Conservation (phyloP, 2,113 vertebrate genomes). For the Gadus chalcogrammus region DNA sequence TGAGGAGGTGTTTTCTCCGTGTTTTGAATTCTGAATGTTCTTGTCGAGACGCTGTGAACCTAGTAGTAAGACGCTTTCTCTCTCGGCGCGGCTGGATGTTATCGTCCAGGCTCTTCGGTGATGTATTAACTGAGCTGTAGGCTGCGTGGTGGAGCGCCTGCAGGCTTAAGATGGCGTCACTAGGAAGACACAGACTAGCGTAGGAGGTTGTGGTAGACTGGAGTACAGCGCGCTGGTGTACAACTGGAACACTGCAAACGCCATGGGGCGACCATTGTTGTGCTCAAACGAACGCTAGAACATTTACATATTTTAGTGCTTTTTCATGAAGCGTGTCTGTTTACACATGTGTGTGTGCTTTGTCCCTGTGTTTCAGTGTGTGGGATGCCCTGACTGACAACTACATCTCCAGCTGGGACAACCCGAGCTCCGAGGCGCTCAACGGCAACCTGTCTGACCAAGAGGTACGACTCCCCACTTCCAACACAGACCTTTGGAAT, state of each 20-base stretch:
- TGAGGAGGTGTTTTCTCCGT: slow-evolving; percentile 45
- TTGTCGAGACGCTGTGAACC: neutral
- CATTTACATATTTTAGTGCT: no score
- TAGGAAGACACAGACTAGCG: no score
- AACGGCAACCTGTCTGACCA: slow-evolving; percentile 86
- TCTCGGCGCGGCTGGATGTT: slow-evolving; percentile 8
- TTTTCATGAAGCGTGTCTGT: no score
- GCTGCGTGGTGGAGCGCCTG: slow-evolving; percentile 2
- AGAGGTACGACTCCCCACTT: slow-evolving; percentile 72
- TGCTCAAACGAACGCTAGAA: no score
- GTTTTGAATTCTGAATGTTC: slow-evolving; percentile 38
- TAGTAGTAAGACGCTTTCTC: neutral
- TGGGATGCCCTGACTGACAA: slow-evolving; percentile 95
- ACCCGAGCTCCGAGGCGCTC: slow-evolving; percentile 75
- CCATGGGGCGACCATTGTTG: no score
- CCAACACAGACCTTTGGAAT: neutral
- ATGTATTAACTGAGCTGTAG: slow-evolving; percentile 28
- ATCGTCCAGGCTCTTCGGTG: slow-evolving; percentile 15
- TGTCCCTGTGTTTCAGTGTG: slow-evolving; percentile 72
- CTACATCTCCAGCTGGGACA: slow-evolving; percentile 86
- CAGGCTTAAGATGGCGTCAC: no score
- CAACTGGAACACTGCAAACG: no score
- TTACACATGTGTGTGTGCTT: slow-evolving; percentile 1
- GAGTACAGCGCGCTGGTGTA: no score
- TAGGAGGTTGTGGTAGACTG: no score